Base-by-base conservation (phyloP, 1,140 invertebrate genomes). In the Teleopsis dalmanni region DNA sequence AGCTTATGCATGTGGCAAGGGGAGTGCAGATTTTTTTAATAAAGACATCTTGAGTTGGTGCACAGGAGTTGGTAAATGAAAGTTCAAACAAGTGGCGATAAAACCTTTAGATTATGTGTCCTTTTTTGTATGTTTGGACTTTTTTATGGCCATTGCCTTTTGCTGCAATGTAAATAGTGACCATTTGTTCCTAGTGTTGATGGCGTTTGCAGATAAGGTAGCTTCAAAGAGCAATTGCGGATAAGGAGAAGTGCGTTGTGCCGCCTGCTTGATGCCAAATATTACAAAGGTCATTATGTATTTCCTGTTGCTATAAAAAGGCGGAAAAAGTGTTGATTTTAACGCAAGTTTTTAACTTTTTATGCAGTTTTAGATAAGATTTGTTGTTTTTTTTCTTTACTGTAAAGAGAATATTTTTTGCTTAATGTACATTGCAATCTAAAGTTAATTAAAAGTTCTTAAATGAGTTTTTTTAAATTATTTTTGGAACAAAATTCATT, bases 41-140 rank as follows among this genome's bases (percentile, higher is more conserved):
- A 66, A 66, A 66, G 63, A 64, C 48, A 50, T 53, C 45, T 53
- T 50, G 44, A 47, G 34, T 22, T 36, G 35, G 26, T 47, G n/a
- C 16, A 35, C 44, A n/a, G 34, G 13, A 6, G 19, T 46, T 31
- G 18, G 27, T 34, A 35, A 51, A 46, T 35, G 47, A 48, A 52
- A 52, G 51, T 52, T 52, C 51, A 52, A 48, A 46, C 51, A 52
- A 52, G 51, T 52, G 48, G 55, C 60, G 64, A 66, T 66, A 66
- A 66, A 66, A 66, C 60, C 51, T 59, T 55, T 62, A 66, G 64
- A 66, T 66, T 66, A 66, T 51, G 44, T 27, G 26, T 40, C 37
- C 47, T 27, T 48, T 26, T 31, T 31, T 31, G 27, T 31, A 7
- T 9, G 7, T 31, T 31, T 31, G 7, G 27, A 7, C 27, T 31